phyloP scores from a whole-genome alignment of 2,797 vertebrate genomes.

The Sebastes nivosus region DNA sequence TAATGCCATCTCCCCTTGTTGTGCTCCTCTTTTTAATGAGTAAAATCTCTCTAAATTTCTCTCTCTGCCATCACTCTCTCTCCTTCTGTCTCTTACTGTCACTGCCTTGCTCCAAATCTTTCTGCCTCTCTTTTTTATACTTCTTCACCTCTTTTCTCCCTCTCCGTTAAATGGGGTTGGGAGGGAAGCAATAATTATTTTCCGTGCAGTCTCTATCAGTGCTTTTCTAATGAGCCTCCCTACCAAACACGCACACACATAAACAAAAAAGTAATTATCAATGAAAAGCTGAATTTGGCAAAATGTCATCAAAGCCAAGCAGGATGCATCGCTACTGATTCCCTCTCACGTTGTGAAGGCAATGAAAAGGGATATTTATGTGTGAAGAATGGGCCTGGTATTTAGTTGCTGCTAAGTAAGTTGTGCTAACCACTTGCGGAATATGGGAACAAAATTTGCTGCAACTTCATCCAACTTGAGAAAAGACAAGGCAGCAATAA shows the following conservation, averaged over 20 bases:
- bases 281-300: slow-evolving; percentile 53
- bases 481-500: neutral
- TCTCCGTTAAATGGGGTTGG: slow-evolving; percentile 1
- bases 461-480: neutral
- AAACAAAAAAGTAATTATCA: slow-evolving; percentile 53
- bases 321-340: neutral
- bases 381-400: neutral
- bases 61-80: slow-evolving; percentile 42
- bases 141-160: neutral
- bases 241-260: slow-evolving; percentile 37
- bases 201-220: slow-evolving; percentile 50
- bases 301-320: slow-evolving; percentile 35
- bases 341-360: slow-evolving; percentile 9
- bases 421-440: neutral
- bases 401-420: neutral
- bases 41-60: slow-evolving; percentile 69
- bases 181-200: slow-evolving; percentile 51
- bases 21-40: slow-evolving; percentile 76
- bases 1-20: slow-evolving; percentile 76
- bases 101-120: slow-evolving; percentile 9
- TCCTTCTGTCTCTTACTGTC: slow-evolving; percentile 18
- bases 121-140: neutral
- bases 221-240: slow-evolving; percentile 62
- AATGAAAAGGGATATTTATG: slow-evolving; percentile 1
- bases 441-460: neutral